phyloP scores from a whole-genome alignment of 2,888 invertebrate species.

The Pristionchus japonicus region DNA sequence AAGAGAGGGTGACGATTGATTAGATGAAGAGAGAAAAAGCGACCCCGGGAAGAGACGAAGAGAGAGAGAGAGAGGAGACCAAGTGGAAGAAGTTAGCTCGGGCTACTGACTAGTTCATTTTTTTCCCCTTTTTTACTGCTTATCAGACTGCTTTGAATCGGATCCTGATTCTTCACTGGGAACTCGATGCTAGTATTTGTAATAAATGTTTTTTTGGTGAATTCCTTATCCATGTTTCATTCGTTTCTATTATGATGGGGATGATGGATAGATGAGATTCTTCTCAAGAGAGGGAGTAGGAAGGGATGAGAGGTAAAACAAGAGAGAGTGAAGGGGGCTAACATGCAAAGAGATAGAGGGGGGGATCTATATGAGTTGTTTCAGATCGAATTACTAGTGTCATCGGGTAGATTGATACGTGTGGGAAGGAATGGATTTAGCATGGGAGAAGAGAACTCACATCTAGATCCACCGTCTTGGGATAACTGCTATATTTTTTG shows the following conservation, averaged over 20 bases:
- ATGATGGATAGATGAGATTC: constrained; percentile 23
- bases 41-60: background rate
- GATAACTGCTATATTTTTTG: constrained; percentile 66
- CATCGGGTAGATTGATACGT: background rate
- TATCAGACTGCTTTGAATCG: too few species aligned
- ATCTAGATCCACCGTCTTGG: constrained; percentile 74
- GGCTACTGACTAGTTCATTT: background rate
- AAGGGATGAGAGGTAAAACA: background rate
- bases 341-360: background rate
- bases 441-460: constrained; percentile 57
- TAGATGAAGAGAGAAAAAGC: background rate
- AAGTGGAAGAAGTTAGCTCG: background rate
- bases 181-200: too few species aligned
- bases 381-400: background rate
- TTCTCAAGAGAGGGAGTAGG: background rate
- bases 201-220: background rate
- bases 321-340: background rate
- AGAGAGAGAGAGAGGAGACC: background rate
- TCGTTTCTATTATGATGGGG: background rate
- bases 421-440: background rate
- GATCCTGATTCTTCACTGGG: too few species aligned
- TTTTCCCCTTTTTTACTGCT: background rate
- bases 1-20: constrained; percentile 12
- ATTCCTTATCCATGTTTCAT: background rate
- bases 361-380: constrained; percentile 30